Base-by-base conservation (phyloP, 2,888 invertebrate species). In the Cacoxenus indagator region DNA sequence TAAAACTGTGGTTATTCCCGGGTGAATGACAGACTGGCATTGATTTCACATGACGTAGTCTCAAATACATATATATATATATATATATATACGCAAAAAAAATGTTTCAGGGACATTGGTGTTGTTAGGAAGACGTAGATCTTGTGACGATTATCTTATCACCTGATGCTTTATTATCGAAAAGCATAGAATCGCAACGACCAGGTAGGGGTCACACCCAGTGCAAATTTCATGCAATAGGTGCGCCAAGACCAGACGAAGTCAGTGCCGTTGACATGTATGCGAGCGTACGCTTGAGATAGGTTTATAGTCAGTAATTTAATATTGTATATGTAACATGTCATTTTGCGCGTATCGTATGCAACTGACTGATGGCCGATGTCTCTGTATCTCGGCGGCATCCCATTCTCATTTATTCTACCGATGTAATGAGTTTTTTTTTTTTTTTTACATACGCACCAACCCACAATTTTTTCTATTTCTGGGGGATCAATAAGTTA, bases 1-100 rank as follows among this genome's bases (percentile, higher is more conserved):
- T 62, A 71, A 82, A 82, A 75, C 78, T 74, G 61, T 66, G 73
- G 80, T 81, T 71, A 80, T 83, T 83, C 78, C 83, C 83, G 72
- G 67, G 76, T 82, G 17, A 59, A 6, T 31, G 24, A 45, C 45
- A 19, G 61, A 43, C 43, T 24, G 14, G 37, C 37, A 11, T 57
- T 14, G 29, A 55, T 29, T 29, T 27, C 17, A 29, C 14, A 29
- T 57, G 57, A 57, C 57, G 57, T 57, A 26, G 37, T 14, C 14
- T 37, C 8, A 22, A 51, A 5, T 51, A 51, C 17, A 19, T 8
- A 22, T 17, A 14, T 11, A 37, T 37, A n/a, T n/a, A n/a, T n/a
- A n/a, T n/a, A 37, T 11, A 37, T 37, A 37, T 8, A 37, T 11
- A 37, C 8, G 8, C 5, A 37, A 37, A 37, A 37, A 37, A 37